Evolutionary conservation across 2,888 invertebrate genomes (phyloP), one percentile per base, ranked within the genome.

Genomic region (Lasius platythorax): DNA sequence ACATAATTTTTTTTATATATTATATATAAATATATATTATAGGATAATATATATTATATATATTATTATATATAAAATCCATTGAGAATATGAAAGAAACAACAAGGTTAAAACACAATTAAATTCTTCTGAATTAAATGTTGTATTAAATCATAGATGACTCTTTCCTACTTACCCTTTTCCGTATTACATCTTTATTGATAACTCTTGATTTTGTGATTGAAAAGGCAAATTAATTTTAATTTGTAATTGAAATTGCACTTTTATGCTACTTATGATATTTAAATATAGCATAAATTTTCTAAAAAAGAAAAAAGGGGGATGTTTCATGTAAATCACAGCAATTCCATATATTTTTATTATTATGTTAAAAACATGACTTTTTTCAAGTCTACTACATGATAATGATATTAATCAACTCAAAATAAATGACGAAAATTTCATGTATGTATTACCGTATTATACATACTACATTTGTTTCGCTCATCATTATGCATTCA

Each of bases 341-440:
- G 33, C 18, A 74, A 40, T 63, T 63, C 3, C 40, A 18, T 28
- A 30, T 18, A 43, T 82, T 9, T n/a, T 50, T 74, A n/a, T 37
- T 9, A 9, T 18, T 28, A 63, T 8, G 15, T 33, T 63, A 9
- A 30, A 37, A 83, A 88, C 40, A 81, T 81, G n/a, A 84, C 67
- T 46, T 68, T 46, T 37, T 56, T 85, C 56, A 70, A 63, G 43
- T 50, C 50, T 78, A 43, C 74, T 28, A 46, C 46, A 43, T 23
- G 70, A 33, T 76, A 72, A 30, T 61, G 70, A 64, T 74, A 61
- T 61, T 58, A 76, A 87, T 89, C 68, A 67, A 82, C 78, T 87
- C 72, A 86, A 83, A 89, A 76, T 73, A 67, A 87, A 85, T 87
- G 83, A 87, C 75, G 87, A 89, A 90, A 87, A 84, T 88, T 83